Percentiles rank a stretch among this genome's conserved stretches.
Evolutionary conservation across 2,797 vertebrate species (phyloP).

Genomic region (Coregonus ussuriensis): DNA sequence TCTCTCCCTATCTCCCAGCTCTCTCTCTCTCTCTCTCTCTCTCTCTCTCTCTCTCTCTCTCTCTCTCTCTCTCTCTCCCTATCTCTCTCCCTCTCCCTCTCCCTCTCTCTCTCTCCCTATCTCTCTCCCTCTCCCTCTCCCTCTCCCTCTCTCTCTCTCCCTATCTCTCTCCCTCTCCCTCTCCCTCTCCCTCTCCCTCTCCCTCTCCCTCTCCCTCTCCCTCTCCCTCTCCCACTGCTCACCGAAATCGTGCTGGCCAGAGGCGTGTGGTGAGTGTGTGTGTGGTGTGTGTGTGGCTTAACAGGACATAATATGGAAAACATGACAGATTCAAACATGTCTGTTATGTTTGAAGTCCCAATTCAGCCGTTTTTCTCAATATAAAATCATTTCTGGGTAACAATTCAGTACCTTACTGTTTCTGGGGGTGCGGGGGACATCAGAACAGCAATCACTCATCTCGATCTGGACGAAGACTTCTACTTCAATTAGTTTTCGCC

Average conservation of each 20-base stretch:
- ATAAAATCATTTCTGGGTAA: too few relatives aligned
- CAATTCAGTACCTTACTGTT: too few relatives aligned
- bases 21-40: too few relatives aligned
- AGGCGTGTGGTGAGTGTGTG: not conserved
- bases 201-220: not conserved
- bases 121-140: too few relatives aligned
- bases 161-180: too few relatives aligned
- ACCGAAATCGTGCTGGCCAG: not conserved
- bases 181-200: not conserved
- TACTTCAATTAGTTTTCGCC: too few relatives aligned
- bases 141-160: too few relatives aligned
- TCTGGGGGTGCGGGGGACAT: too few relatives aligned
- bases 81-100: too few relatives aligned
- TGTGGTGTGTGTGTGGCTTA: not conserved
- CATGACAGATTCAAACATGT: slow-evolving; percentile 38
- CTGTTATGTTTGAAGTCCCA: not conserved
- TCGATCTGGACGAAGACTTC: not conserved
- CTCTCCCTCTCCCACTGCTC: not conserved
- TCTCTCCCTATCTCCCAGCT: not conserved
- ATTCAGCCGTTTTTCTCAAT: not conserved
- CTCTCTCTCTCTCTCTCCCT: not conserved
- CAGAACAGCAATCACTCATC: too few relatives aligned
- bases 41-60: not conserved
- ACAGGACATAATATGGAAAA: not conserved
- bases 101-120: too few relatives aligned